Conservation (phyloP, 2,797 vertebrate genomes). For the Odontamblyopus lacepedii region DNA sequence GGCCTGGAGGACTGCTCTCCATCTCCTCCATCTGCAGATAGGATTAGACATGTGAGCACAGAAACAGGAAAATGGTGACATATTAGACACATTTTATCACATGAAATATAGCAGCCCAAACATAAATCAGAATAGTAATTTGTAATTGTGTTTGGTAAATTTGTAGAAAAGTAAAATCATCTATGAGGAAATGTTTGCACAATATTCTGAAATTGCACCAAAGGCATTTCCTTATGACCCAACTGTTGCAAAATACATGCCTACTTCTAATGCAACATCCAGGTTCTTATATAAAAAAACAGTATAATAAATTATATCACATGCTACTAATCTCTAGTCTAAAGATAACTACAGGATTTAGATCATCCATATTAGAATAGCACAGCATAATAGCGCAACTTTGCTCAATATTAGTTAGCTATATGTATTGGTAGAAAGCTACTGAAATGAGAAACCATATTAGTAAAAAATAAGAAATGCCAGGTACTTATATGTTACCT, state of each 20-base stretch:
- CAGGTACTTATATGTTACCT: slow-evolving; percentile 38
- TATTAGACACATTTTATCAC: background rate
- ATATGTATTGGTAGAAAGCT: background rate
- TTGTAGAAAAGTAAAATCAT: background rate
- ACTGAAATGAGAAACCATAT: background rate
- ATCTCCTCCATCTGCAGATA: slow-evolving; percentile 68
- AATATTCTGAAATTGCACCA: background rate
- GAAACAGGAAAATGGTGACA: background rate
- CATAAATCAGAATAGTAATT: background rate
- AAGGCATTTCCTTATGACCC: slow-evolving; percentile 24
- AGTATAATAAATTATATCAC: background rate
- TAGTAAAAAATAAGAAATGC: background rate
- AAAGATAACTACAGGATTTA: background rate
- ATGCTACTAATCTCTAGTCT: background rate
- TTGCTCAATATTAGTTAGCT: background rate
- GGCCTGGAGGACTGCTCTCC: slow-evolving; percentile 50
- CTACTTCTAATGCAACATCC: background rate
- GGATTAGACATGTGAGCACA: slow-evolving; percentile 12
- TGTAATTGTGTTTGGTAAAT: background rate
- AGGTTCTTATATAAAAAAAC: background rate
- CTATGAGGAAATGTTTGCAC: background rate
- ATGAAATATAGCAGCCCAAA: background rate
- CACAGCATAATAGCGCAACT: background rate
- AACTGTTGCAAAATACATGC: background rate
- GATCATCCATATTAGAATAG: background rate